phyloP scores from a whole-genome alignment of 1,140 invertebrate species.

The Cydia pomonella region DNA sequence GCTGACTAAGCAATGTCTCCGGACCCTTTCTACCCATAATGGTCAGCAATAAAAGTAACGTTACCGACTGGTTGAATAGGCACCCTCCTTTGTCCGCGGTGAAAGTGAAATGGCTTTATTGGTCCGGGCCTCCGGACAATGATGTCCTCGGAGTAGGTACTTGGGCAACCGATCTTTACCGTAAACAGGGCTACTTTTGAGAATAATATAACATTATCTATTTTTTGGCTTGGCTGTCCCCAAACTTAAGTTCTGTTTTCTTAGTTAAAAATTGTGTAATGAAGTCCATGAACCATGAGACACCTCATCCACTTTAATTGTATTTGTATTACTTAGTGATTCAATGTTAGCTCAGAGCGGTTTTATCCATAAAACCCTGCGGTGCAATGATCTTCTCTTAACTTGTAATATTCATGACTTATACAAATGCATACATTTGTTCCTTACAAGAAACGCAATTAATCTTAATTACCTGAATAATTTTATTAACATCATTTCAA shows the following conservation, averaged over 20 bases:
- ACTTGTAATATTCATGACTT: neutral
- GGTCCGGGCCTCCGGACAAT: neutral
- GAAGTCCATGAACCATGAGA: neutral
- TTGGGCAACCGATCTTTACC: conserved; percentile 29
- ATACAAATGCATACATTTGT: neutral
- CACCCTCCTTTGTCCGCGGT: conserved; percentile 19
- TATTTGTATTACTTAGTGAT: too few relatives aligned
- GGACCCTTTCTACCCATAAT: conserved; percentile 14
- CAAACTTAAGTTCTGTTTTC: neutral
- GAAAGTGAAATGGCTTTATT: conserved; percentile 31
- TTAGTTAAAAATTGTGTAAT: neutral
- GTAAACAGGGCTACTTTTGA: conserved; percentile 8
- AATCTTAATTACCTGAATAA: conserved; percentile 4
- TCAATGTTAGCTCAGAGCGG: neutral
- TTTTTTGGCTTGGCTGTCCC: neutral
- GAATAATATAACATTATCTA: neutral
- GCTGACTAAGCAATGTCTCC: conserved; percentile 4
- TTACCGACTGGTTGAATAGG: conserved; percentile 19
- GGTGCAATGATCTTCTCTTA: neutral
- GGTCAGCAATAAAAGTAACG: conserved; percentile 32
- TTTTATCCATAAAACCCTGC: neutral
- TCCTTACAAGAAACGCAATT: neutral
- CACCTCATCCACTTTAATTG: too few relatives aligned
- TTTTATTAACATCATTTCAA: conserved; percentile 20
- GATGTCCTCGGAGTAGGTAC: neutral